Percentiles rank a stretch among this genome's conserved stretches.
Evolutionary conservation across 1,140 invertebrate genomes (phyloP).

Genomic region (Caenorhabditis latens): DNA sequence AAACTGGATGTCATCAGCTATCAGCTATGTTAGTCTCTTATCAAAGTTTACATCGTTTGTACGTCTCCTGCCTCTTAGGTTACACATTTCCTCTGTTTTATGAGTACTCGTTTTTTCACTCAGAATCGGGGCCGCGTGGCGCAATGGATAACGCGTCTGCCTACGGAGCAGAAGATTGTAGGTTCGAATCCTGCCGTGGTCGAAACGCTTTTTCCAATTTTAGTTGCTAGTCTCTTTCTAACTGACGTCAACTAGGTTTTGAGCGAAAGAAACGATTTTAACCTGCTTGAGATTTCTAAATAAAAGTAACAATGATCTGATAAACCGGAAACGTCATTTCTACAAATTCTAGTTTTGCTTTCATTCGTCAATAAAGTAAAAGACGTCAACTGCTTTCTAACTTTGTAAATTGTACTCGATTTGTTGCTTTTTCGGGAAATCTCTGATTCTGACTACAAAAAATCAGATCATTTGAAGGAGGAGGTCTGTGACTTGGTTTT

Average conservation of each 20-base stretch:
- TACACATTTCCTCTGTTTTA: neutral
- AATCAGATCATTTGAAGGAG: neutral
- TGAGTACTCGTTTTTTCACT: neutral
- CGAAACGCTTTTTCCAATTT: constrained; percentile 47
- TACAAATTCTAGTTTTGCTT: neutral
- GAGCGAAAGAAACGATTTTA: neutral
- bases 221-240: constrained; percentile 5
- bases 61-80: too few relatives aligned
- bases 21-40: too few relatives aligned
- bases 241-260: neutral
- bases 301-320: too few relatives aligned
- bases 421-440: constrained; percentile 1
- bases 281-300: neutral
- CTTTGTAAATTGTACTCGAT: constrained; percentile 32
- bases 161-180: constrained; percentile 74
- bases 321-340: neutral
- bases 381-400: constrained; percentile 9
- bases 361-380: neutral
- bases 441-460: constrained; percentile 24
- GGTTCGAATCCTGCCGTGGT: constrained; percentile 72
- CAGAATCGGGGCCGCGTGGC: neutral
- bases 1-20: too few relatives aligned
- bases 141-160: constrained; percentile 66
- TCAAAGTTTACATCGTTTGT: too few relatives aligned
- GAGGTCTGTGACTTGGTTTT: neutral